Evolutionary conservation across 2,888 invertebrate genomes (phyloP), one percentile per base, ranked within the genome.

Genomic region (Andrena marginata): DNA sequence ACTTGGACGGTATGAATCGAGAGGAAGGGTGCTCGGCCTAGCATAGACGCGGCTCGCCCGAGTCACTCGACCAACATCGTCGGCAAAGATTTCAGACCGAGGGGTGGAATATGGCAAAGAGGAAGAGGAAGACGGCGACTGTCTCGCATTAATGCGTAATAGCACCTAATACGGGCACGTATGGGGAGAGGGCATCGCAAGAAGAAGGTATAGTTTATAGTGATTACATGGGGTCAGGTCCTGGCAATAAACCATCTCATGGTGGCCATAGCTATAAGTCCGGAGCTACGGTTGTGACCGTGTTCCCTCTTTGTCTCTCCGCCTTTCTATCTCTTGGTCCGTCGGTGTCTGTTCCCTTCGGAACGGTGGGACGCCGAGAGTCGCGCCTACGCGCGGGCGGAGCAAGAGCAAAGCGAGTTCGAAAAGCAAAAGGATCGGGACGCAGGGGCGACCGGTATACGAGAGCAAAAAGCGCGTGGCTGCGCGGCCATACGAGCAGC

Each of bases 221-320:
- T 93, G 93, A 93, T 94, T 94, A 93, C 93, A 93, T 92, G 93
- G 92, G 93, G 93, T 94, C 94, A 94, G 93, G 93, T 93, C 92
- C 76, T 84, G 90, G 93, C 92, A 93, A 94, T 94, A 94, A 94
- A 94, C 91, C 93, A 93, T 93, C 91, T 80, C 87, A 92, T 89
- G 92, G 92, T 93, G 93, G 93, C 91, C 93, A 89, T 91, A 89
- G 91, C 87, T 92, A 87, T 91, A 91, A 88, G 89, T 80, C 82
- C 75, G 76, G 80, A 86, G 83, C 90, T 82, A 89, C 85, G 85
- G 81, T 86, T 80, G 87, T 70, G 85, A 82, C 82, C 87, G 83
- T 85, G 86, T 78, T 73, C 79, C 70, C 69, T 48, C 67, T 72
- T 51, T 48, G 33, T 75, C 72, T 33, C 68, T 68, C 72, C 42